Evolutionary conservation across 2,113 vertebrate species (phyloP).

Genomic region (Crotophaga sulcirostris): DNA sequence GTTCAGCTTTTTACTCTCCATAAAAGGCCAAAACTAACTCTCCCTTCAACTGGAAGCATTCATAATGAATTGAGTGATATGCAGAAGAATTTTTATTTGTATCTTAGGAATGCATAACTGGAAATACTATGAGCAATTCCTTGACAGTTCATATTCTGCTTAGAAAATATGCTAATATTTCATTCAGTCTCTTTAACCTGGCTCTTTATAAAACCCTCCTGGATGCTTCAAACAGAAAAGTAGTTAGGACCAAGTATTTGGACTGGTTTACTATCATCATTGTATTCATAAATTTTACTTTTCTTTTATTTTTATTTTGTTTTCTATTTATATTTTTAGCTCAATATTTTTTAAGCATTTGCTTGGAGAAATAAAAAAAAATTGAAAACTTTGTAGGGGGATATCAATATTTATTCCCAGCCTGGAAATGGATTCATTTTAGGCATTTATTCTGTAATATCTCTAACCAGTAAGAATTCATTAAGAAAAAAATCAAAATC

Average conservation of each 20-base stretch:
- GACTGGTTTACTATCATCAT: background rate
- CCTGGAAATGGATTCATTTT: background rate
- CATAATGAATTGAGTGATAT: background rate
- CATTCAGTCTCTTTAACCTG: background rate
- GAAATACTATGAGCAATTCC: conserved; percentile 40
- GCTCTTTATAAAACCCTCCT: background rate
- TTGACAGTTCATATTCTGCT: conserved; percentile 29
- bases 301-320: too few species aligned
- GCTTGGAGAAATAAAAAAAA: background rate
- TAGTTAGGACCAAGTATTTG: background rate
- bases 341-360: background rate
- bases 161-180: conserved; percentile 48
- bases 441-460: background rate
- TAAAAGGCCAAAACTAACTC: conserved; percentile 34
- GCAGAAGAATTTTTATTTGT: conserved; percentile 30
- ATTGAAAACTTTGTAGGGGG: background rate
- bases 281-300: background rate
- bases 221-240: background rate
- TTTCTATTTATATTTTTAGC: background rate
- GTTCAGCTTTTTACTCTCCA: background rate
- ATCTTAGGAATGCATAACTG: conserved; percentile 17
- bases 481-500: background rate
- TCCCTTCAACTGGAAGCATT: background rate
- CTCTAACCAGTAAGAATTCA: background rate
- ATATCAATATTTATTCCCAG: background rate